Evolutionary conservation across 2,888 invertebrate genomes (phyloP).

Genomic region (Gortyna flavago): DNA sequence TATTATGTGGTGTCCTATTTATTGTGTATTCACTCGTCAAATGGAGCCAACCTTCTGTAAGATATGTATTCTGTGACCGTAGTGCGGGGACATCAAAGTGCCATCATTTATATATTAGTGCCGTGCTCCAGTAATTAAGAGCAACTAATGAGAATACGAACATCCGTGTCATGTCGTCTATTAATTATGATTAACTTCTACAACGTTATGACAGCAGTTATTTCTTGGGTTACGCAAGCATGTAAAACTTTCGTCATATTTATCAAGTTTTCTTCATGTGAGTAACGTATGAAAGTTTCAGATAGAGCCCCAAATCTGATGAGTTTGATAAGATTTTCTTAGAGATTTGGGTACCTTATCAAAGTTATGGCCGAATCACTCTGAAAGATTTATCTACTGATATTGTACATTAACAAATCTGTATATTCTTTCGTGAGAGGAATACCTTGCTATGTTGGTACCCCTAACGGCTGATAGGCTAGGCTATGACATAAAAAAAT

Average conservation of each 20-base stretch:
- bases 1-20: no score
- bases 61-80: background rate
- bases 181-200: slow-evolving; percentile 64
- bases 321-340: slow-evolving; percentile 50
- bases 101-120: slow-evolving; percentile 70
- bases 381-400: slow-evolving; percentile 23
- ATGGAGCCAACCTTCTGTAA: background rate
- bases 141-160: slow-evolving; percentile 65
- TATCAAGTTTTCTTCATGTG: slow-evolving; percentile 36
- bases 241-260: slow-evolving; percentile 40
- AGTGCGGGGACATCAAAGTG: slow-evolving; percentile 59
- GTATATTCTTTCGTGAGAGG: background rate
- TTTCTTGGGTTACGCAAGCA: slow-evolving; percentile 28
- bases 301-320: slow-evolving; percentile 29
- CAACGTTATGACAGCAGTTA: slow-evolving; percentile 35
- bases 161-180: slow-evolving; percentile 64
- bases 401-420: slow-evolving; percentile 1
- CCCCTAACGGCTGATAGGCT: no score
- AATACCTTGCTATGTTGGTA: no score
- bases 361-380: slow-evolving; percentile 33
- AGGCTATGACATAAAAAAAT: no score
- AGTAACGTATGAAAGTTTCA: slow-evolving; percentile 22
- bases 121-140: slow-evolving; percentile 63
- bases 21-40: background rate
- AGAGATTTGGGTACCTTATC: slow-evolving; percentile 33